Percentiles rank a stretch among this genome's conserved stretches.
Conservation (phyloP, 2,888 invertebrate species). For the Drosophila eohydei region DNA sequence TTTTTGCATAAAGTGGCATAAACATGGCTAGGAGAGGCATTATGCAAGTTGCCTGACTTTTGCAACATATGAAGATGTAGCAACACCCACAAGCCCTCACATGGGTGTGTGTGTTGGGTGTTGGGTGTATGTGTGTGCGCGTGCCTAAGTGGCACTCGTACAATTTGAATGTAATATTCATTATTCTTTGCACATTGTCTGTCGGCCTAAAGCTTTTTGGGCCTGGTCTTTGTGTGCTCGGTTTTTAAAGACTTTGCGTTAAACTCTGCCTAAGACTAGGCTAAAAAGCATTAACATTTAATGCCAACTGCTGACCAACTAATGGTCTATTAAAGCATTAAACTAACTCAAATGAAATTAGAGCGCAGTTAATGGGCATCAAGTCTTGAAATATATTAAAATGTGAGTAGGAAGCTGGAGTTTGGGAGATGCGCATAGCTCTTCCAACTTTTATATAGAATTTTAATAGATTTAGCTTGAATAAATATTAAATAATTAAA, state of each 20-base stretch:
- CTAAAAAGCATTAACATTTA: conserved; percentile 16
- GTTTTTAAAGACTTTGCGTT: conserved; percentile 43
- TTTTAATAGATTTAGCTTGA: no score
- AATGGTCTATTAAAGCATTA: conserved; percentile 13
- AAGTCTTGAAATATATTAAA: neutral
- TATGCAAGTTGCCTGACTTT: conserved; percentile 83
- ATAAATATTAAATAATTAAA: no score
- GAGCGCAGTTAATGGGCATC: neutral
- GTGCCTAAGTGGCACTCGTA: conserved; percentile 79
- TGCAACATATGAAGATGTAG: conserved; percentile 74
- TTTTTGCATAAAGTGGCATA: conserved; percentile 85
- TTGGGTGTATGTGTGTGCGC: conserved; percentile 38
- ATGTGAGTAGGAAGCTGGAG: neutral
- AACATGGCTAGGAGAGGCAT: conserved; percentile 83
- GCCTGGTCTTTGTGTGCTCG: conserved; percentile 16
- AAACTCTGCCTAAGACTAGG: conserved; percentile 19
- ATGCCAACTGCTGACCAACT: conserved; percentile 17
- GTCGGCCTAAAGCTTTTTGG: conserved; percentile 43
- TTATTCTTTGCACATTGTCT: conserved; percentile 78
- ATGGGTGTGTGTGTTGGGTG: neutral
- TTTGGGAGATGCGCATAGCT: neutral
- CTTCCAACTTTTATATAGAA: no score
- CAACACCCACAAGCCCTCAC: conserved; percentile 40
- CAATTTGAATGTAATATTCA: conserved; percentile 82
- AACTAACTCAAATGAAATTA: neutral